Evolutionary conservation across 2,888 invertebrate genomes (phyloP).

Genomic region (Pristionchus entomophagus): DNA sequence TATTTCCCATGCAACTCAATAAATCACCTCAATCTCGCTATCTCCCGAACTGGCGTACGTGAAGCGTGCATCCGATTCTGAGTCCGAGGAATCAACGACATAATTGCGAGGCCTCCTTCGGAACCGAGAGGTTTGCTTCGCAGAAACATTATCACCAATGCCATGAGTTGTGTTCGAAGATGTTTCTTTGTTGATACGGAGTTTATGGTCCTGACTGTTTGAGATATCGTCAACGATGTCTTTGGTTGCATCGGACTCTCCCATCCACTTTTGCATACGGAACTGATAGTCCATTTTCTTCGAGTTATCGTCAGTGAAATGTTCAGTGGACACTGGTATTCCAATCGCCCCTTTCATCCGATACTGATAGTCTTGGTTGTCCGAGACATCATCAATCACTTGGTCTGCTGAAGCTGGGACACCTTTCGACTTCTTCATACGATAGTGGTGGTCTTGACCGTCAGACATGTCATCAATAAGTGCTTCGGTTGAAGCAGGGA

Average conservation of each 20-base stretch:
- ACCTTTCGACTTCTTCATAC: not conserved
- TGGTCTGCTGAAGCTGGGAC: conserved; percentile 10
- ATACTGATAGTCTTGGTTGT: not conserved
- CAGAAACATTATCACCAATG: no score
- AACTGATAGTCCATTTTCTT: not conserved
- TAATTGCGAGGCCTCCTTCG: not conserved
- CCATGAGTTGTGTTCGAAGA: no score
- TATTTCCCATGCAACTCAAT: not conserved
- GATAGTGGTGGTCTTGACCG: not conserved
- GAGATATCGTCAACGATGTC: not conserved
- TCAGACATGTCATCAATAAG: not conserved
- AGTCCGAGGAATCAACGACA: not conserved
- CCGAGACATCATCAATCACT: not conserved
- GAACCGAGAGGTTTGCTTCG: not conserved
- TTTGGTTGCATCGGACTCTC: not conserved
- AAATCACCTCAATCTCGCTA: not conserved
- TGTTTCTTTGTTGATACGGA: not conserved
- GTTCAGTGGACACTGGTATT: not conserved
- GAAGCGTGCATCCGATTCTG: not conserved
- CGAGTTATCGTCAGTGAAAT: not conserved
- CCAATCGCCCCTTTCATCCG: not conserved
- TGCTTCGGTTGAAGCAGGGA: conserved; percentile 13
- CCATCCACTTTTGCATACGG: not conserved
- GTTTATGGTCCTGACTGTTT: not conserved
- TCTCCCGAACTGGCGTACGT: conserved; percentile 25